Evolutionary conservation across 2,888 invertebrate genomes (phyloP).

Genomic region (Axea sp.): DNA sequence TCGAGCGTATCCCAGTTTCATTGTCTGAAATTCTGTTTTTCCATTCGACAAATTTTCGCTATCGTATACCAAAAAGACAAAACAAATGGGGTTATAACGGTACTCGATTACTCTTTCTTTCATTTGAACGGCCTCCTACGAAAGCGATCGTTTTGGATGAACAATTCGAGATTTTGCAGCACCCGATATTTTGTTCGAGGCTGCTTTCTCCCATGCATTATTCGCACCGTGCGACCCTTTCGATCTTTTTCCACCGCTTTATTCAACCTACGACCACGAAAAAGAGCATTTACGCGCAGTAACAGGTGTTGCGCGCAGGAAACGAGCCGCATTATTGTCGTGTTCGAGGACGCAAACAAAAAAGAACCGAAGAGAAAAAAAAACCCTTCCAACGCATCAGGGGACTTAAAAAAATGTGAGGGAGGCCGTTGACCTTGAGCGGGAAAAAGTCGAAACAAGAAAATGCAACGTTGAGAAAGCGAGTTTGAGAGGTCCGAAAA

Average conservation of each 20-base stretch:
- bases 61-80: slow-evolving; percentile 8
- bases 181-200: slow-evolving; percentile 53
- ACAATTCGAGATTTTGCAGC: slow-evolving; percentile 44
- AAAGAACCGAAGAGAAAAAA: slow-evolving; percentile 31
- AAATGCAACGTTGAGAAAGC: slow-evolving; percentile 36
- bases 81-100: slow-evolving; percentile 40
- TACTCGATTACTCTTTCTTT: slow-evolving; percentile 41
- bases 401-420: slow-evolving; percentile 47
- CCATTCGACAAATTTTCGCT: too few relatives aligned
- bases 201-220: slow-evolving; percentile 54
- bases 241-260: slow-evolving; percentile 39
- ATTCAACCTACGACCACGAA: slow-evolving; percentile 37
- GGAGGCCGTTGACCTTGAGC: slow-evolving; percentile 49
- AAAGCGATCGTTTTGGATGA: slow-evolving; percentile 38
- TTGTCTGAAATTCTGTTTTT: too few relatives aligned
- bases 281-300: slow-evolving; percentile 56
- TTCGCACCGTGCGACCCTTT: slow-evolving; percentile 60
- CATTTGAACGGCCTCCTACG: slow-evolving; percentile 26
- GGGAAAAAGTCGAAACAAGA: slow-evolving; percentile 28
- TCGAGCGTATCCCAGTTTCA: too few relatives aligned
- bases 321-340: slow-evolving; percentile 52
- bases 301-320: slow-evolving; percentile 59
- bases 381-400: slow-evolving; percentile 46
- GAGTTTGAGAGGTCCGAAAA: slow-evolving; percentile 28
- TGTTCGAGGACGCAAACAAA: slow-evolving; percentile 38